Evolutionary conservation across 1,140 invertebrate genomes (phyloP).

Genomic region (Melanaphis sacchari): DNA sequence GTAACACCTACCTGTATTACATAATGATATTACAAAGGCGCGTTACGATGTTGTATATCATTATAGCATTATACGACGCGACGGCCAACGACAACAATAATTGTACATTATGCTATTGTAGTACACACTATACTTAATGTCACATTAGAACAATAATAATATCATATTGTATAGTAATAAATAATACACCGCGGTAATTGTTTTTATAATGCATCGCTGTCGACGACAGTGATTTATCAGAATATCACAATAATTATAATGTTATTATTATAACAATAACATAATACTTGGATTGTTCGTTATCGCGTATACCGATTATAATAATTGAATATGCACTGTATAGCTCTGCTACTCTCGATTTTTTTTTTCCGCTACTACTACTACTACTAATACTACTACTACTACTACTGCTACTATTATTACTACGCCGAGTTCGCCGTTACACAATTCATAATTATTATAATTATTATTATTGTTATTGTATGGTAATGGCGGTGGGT

Average conservation of each 20-base stretch:
- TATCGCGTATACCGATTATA: background rate
- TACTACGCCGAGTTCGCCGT: background rate
- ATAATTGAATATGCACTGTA: background rate
- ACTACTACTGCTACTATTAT: background rate
- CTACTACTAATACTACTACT: background rate
- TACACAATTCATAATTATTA: background rate
- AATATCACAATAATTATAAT: background rate
- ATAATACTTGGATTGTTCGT: background rate
- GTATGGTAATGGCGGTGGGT: background rate
- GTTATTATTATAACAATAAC: background rate
- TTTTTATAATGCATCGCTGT: background rate
- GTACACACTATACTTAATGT: background rate
- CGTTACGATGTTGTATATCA: background rate
- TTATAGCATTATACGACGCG: background rate
- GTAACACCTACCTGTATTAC: background rate
- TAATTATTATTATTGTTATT: background rate
- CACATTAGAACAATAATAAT: conserved; percentile 5
- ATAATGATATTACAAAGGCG: background rate
- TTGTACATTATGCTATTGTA: background rate
- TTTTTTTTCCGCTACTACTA: background rate
- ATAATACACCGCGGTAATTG: background rate
- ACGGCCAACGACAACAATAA: background rate
- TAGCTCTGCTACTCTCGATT: background rate
- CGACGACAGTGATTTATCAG: background rate
- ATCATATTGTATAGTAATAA: background rate